Evolutionary conservation across 2,888 invertebrate genomes (phyloP).

Genomic region (Ischnura elegans): DNA sequence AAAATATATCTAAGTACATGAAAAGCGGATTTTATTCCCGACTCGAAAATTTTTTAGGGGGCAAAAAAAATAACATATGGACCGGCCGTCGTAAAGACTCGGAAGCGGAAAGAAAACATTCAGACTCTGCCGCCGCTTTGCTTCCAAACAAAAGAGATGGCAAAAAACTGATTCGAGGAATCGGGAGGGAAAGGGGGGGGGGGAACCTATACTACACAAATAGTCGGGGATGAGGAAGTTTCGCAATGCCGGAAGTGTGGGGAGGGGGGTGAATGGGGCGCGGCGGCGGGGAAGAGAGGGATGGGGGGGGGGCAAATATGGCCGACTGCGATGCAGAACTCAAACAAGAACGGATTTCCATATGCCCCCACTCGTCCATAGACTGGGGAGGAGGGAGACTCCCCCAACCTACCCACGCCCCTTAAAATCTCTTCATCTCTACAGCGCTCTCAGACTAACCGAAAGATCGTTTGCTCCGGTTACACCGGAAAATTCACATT

Average conservation of each 20-base stretch:
- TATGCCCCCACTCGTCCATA: background rate
- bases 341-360: slow-evolving; percentile 50
- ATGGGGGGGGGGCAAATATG: background rate
- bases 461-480: slow-evolving; percentile 30
- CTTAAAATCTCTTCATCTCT: background rate
- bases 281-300: too few species aligned
- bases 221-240: background rate
- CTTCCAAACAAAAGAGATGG: slow-evolving; percentile 16
- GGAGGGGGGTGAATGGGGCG: background rate
- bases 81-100: slow-evolving; percentile 22
- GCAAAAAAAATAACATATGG: background rate
- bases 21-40: background rate
- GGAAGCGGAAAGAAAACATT: slow-evolving; percentile 35
- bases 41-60: background rate
- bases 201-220: background rate
- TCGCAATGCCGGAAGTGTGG: background rate
- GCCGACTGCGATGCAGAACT: slow-evolving; percentile 23
- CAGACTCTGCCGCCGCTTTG: background rate
- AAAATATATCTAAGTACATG: background rate
- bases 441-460: background rate
- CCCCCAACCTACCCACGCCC: background rate
- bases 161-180: background rate
- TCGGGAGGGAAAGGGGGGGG: background rate
- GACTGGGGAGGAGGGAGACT: too few species aligned
- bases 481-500: slow-evolving; percentile 27